Evolutionary conservation across 2,113 vertebrate genomes (phyloP).

Genomic region (Oreotragus oreotragus): DNA sequence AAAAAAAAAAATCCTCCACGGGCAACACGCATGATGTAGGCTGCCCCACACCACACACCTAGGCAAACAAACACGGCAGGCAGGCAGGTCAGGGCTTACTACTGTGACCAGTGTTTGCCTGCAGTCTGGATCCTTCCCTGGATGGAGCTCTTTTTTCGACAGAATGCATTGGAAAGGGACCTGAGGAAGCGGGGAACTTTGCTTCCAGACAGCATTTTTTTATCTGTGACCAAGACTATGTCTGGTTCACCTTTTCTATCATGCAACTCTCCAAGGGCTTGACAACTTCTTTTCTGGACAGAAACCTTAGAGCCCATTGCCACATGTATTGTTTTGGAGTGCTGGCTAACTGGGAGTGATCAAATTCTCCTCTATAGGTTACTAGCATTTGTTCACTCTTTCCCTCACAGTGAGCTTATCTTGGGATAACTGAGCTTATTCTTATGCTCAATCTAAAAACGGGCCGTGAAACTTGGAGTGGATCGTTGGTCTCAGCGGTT

Average conservation of each 20-base stretch:
- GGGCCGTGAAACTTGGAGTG: not conserved
- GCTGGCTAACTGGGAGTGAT: not conserved
- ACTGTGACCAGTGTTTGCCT: constrained; percentile 84
- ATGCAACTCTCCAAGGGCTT: not conserved
- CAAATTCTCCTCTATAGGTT: not conserved
- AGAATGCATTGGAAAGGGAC: not conserved
- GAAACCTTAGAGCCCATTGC: not conserved
- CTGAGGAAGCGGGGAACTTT: not conserved
- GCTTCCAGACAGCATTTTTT: not conserved
- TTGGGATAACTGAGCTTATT: not conserved
- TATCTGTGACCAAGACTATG: not conserved
- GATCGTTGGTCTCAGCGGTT: not conserved
- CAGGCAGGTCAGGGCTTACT: constrained; percentile 85
- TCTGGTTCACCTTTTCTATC: not conserved
- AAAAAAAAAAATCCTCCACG: constrained; percentile 50
- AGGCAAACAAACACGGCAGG: constrained; percentile 77
- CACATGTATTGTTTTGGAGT: not conserved
- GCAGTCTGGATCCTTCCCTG: constrained; percentile 84
- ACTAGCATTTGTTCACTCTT: not conserved
- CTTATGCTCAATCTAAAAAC: not conserved
- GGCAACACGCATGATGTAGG: constrained; percentile 79
- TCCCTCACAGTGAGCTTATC: not conserved
- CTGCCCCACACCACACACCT: constrained; percentile 71
- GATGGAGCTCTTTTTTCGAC: constrained; percentile 30
- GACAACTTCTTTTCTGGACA: not conserved